A percentile compares a stretch with the other conserved stretches of the same genome.
Evolutionary conservation across 2,888 invertebrate species (phyloP).

Genomic region (Orchesellides sinensis): DNA sequence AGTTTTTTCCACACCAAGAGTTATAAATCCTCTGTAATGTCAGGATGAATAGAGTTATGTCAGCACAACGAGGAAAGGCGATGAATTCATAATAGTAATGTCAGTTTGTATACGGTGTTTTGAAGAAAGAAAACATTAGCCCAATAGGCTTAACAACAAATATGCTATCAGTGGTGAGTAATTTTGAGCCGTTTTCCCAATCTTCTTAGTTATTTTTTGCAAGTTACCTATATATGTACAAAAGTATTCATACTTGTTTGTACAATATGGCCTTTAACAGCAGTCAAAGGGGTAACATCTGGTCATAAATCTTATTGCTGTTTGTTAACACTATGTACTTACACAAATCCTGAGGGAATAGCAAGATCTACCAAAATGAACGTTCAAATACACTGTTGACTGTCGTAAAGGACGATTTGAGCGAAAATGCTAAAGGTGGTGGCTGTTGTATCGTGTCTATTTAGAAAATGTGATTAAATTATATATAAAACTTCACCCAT

Average conservation of each 20-base stretch:
- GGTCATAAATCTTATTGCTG: conserved; percentile 50
- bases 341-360: conserved; percentile 38
- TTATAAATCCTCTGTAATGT: conserved; percentile 45
- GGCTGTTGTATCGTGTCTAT: conserved; percentile 29
- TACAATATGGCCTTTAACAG: neutral
- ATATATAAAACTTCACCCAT: conserved; percentile 46
- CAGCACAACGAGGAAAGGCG: conserved; percentile 20
- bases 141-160: neutral
- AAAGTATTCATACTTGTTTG: neutral
- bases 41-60: conserved; percentile 37
- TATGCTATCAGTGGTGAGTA: neutral
- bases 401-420: neutral
- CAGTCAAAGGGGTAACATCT: conserved; percentile 23
- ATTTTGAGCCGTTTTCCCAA: conserved; percentile 8
- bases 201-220: conserved; percentile 18
- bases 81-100: conserved; percentile 59
- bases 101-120: too few species aligned
- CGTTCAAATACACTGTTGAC: neutral
- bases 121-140: neutral
- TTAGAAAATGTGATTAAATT: conserved; percentile 51
- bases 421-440: conserved; percentile 46
- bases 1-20: conserved; percentile 11
- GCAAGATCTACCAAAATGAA: neutral
- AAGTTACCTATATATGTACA: neutral
- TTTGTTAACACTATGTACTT: conserved; percentile 60